Conservation (phyloP, 2,797 vertebrate genomes). For the Thamnophis elegans region DNA sequence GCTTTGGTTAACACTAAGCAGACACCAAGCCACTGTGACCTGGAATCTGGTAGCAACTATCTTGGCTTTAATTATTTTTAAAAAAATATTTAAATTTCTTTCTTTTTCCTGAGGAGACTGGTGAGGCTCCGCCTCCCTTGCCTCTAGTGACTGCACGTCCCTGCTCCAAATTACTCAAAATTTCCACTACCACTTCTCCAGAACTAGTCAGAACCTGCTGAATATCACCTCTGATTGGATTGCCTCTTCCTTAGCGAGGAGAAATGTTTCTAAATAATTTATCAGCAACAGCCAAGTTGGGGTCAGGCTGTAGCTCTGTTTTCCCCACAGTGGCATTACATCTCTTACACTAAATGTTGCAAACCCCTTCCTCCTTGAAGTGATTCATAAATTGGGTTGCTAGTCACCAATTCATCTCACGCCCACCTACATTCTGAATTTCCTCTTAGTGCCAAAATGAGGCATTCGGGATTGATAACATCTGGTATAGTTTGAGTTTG, state of each 20-base stretch:
- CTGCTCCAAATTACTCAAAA: too few species aligned
- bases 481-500: constrained; percentile 36
- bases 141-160: too few species aligned
- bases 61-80: too few species aligned
- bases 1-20: too few species aligned
- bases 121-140: too few species aligned
- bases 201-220: too few species aligned
- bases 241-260: background rate
- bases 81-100: too few species aligned
- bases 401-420: constrained; percentile 28
- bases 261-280: background rate
- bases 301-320: background rate
- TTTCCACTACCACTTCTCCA: too few species aligned
- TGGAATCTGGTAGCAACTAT: too few species aligned
- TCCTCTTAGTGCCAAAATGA: constrained; percentile 16
- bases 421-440: constrained; percentile 23
- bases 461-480: constrained; percentile 10
- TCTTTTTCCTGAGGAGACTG: too few species aligned
- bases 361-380: constrained; percentile 23
- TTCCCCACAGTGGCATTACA: background rate
- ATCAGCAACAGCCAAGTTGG: background rate
- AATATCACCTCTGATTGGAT: too few species aligned
- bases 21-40: too few species aligned
- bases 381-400: background rate
- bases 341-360: constrained; percentile 41